phyloP scores from a whole-genome alignment of 1,140 invertebrate genomes.

The Druon quercuslanigerum region DNA sequence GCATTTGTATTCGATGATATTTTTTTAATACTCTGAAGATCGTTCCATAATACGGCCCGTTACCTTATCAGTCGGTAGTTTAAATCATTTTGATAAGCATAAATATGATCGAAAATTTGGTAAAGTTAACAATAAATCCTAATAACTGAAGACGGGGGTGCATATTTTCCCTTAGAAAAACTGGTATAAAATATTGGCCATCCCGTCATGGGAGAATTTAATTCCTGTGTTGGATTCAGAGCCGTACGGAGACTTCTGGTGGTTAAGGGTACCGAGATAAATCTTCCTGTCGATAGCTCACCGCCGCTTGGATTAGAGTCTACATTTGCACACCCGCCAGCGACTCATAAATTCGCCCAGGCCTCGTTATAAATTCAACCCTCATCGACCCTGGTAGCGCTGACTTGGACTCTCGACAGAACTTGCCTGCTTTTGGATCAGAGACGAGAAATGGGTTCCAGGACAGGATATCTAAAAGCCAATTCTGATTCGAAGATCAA shows the following conservation, averaged over 20 bases:
- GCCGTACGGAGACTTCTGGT: conserved; percentile 8
- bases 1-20: no score
- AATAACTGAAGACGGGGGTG: background rate
- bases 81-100: background rate
- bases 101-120: background rate
- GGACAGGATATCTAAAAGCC: conserved; percentile 40
- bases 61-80: no score
- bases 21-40: no score
- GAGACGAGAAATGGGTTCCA: conserved; percentile 46
- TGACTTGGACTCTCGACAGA: conserved; percentile 52
- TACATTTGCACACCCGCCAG: conserved; percentile 53
- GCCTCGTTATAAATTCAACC: conserved; percentile 61
- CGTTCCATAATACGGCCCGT: no score
- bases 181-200: conserved; percentile 25
- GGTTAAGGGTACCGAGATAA: conserved; percentile 52
- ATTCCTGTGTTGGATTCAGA: conserved; percentile 2
- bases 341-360: conserved; percentile 57
- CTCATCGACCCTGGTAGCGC: conserved; percentile 52
- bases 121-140: conserved; percentile 10
- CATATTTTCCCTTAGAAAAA: background rate
- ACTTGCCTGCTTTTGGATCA: conserved; percentile 49
- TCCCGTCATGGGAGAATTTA: conserved; percentile 18
- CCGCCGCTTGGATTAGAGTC: conserved; percentile 55
- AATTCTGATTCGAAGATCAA: conserved; percentile 50
- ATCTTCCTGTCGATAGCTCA: conserved; percentile 57